Base-by-base conservation (phyloP, 2,113 vertebrate species). In the Rhegmatorhina hoffmannsi region DNA sequence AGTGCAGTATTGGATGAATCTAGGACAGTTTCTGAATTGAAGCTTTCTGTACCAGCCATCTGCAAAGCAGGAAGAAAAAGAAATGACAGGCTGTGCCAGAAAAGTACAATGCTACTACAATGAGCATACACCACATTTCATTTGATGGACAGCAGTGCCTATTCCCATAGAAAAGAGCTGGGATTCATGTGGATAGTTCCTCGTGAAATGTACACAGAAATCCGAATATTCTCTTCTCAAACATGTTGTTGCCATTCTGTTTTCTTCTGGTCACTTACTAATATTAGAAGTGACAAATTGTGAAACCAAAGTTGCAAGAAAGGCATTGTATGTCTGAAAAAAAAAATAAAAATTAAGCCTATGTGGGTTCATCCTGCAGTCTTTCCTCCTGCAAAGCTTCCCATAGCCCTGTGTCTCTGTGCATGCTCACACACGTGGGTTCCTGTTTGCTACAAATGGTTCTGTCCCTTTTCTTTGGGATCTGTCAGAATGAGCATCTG, bases 11-110 rank as follows among this genome's bases (percentile, higher is more conserved):
- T 74, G 56, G 60, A 86, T 74, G 77, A 92, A 88, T 90, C 79
- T 88, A 92, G 95, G 90, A 86, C 93, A 92, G 60, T 66, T 68
- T 93, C 92, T 90, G 90, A 94, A 88, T 31, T 92, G 73, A 83
- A 92, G 79, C 90, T 90, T 92, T 94, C 90, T 91, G 47, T 83
- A 84, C 64, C 66, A 46, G 67, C 64, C 3, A 4, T 77, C 84
- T 89, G 64, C 6, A 4, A 84, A 94, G 69, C 17, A 94, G 56
- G 76, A 95, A 87, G 69, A 74, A 90, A 86, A 95, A 90, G 59
- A 90, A 95, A 94, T 64, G 36, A 90, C 79, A 96, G 73, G 68
- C 83, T 90, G 56, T 84, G 88, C 90, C 90, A 93, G 52, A 75
- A 91, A 80, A 96, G 64, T 36, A 68, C 7, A 3, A 53, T 74